A percentile compares a stretch with the other conserved stretches of the same genome.
phyloP scores from a whole-genome alignment of 2,113 vertebrate genomes.

The Onychostruthus taczanowskii region DNA sequence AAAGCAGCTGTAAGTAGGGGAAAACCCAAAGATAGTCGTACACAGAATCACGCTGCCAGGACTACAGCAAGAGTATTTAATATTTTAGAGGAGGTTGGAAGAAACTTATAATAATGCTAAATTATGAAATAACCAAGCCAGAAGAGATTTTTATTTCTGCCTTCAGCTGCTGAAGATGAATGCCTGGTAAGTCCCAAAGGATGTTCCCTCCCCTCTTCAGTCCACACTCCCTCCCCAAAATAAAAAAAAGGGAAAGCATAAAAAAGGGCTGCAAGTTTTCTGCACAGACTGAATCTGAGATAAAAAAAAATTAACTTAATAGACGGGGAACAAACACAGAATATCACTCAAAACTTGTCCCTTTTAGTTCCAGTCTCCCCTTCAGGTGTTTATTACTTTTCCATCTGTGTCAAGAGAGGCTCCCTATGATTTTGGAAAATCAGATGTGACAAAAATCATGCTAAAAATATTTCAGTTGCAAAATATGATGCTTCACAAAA shows the following conservation, averaged over 20 bases:
- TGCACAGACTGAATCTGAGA: neutral
- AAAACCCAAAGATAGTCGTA: neutral
- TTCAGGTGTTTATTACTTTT: constrained; percentile 14
- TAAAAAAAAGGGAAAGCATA: neutral
- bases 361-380: neutral
- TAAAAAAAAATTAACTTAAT: neutral
- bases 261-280: neutral
- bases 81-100: constrained; percentile 13
- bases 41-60: neutral
- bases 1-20: neutral
- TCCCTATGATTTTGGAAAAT: constrained; percentile 10
- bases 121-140: constrained; percentile 19
- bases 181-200: neutral
- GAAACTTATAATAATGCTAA: neutral
- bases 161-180: neutral
- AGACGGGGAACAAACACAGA: neutral
- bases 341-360: neutral
- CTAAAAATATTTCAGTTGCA: constrained; percentile 55
- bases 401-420: constrained; percentile 10
- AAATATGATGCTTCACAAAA: constrained; percentile 33
- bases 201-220: neutral
- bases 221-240: neutral
- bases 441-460: neutral
- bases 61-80: neutral
- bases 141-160: neutral